These are phyloP conservation scores for Lophius americanus DNA, from an alignment of 2,797 vertebrate species.

Conservation along the genomic window DNA sequence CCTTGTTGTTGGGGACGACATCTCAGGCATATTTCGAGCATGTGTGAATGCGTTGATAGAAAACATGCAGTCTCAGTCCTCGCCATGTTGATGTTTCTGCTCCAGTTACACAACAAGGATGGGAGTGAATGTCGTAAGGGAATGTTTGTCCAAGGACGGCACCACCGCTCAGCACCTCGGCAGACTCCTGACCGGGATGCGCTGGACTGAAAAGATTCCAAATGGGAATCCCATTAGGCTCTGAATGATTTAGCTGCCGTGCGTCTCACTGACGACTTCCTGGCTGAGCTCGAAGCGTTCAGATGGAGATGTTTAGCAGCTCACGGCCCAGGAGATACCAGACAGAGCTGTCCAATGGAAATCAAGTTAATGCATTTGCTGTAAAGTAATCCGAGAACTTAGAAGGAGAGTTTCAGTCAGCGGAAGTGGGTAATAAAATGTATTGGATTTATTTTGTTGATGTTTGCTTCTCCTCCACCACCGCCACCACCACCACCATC, in stretches of 20 bases:
- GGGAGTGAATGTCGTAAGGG: slow-evolving; percentile 2
- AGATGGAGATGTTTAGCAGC: slow-evolving; percentile 26
- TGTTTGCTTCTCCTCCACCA: too few relatives aligned
- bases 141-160: slow-evolving; percentile 9
- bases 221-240: slow-evolving; percentile 60
- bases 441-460: too few relatives aligned
- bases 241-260: slow-evolving; percentile 42
- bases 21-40: too few relatives aligned
- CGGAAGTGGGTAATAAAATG: background rate
- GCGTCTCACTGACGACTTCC: slow-evolving; percentile 46
- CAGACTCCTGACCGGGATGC: slow-evolving; percentile 7
- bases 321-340: background rate
- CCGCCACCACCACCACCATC: background rate
- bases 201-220: slow-evolving; percentile 15
- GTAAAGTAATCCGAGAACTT: slow-evolving; percentile 3
- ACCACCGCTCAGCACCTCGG: slow-evolving; percentile 3
- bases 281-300: slow-evolving; percentile 23
- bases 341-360: slow-evolving; percentile 13
- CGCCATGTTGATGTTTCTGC: background rate
- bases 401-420: background rate
- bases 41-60: too few relatives aligned
- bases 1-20: too few relatives aligned
- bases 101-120: background rate
- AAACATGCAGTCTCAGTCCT: background rate
- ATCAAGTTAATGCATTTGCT: slow-evolving; percentile 29